These are phyloP conservation scores for Amphiura filiformis DNA, from an alignment of 35 echinoderm and acorn worm genomes.

Conservation along the genomic window DNA sequence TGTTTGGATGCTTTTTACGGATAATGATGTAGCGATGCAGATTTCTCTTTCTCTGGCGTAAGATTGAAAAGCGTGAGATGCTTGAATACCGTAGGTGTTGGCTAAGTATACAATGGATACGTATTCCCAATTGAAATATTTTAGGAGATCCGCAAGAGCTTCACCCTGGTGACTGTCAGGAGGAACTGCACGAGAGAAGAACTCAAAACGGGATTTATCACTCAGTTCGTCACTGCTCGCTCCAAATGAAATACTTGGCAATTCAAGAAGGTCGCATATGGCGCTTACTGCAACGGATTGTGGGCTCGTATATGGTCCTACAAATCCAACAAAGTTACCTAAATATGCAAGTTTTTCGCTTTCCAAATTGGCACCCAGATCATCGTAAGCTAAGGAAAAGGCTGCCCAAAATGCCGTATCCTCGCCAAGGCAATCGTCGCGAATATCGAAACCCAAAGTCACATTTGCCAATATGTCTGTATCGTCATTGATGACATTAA, in stretches of 20 bases:
- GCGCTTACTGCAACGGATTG: too few relatives aligned
- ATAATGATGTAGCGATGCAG: neutral
- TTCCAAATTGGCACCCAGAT: too few relatives aligned
- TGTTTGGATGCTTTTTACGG: neutral
- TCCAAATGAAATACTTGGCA: neutral
- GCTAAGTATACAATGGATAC: slow-evolving; percentile 12
- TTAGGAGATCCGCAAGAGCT: slow-evolving; percentile 27
- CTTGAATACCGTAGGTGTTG: slow-evolving; percentile 24
- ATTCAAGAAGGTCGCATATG: neutral
- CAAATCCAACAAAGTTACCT: too few relatives aligned
- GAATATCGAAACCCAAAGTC: too few relatives aligned
- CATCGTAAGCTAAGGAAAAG: too few relatives aligned
- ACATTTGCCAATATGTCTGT: too few relatives aligned
- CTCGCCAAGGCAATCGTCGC: too few relatives aligned
- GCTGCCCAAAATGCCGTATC: too few relatives aligned
- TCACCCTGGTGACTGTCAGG: slow-evolving; percentile 20
- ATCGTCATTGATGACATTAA: too few relatives aligned
- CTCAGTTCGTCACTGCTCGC: slow-evolving; percentile 11
- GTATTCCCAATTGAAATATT: slow-evolving; percentile 38
- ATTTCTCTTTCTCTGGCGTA: neutral
- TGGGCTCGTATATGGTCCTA: too few relatives aligned
- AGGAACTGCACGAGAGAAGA: slow-evolving; percentile 17
- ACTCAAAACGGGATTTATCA: neutral
- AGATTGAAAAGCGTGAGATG: neutral
- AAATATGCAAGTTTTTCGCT: too few relatives aligned